Evolutionary conservation across 1,140 invertebrate genomes (phyloP).

Genomic region (Euwallacea similis): DNA sequence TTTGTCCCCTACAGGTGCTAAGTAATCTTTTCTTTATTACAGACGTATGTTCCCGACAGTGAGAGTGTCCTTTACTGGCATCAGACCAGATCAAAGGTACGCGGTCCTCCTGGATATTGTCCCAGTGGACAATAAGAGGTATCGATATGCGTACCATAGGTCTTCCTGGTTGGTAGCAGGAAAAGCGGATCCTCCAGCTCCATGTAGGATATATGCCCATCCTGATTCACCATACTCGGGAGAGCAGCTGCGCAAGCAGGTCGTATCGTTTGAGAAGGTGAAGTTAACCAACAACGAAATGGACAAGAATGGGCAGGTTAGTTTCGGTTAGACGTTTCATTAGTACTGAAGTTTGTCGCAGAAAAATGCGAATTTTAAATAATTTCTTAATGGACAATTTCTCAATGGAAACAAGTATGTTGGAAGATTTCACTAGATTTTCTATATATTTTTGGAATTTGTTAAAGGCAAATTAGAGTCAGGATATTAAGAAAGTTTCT

Average conservation of each 20-base stretch:
- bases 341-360: no score
- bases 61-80: slow-evolving; percentile 86
- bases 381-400: no score
- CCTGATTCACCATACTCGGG: slow-evolving; percentile 97
- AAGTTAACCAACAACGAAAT: slow-evolving; percentile 99
- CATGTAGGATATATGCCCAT: slow-evolving; percentile 91
- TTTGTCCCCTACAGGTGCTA: slow-evolving; percentile 6
- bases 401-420: no score
- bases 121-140: slow-evolving; percentile 95
- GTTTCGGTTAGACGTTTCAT: neutral
- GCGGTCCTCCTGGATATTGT: slow-evolving; percentile 96
- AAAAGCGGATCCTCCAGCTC: slow-evolving; percentile 96
- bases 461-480: no score
- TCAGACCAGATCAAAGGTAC: slow-evolving; percentile 68
- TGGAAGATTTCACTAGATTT: no score
- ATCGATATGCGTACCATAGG: slow-evolving; percentile 97
- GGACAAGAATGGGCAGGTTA: slow-evolving; percentile 98
- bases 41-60: slow-evolving; percentile 99
- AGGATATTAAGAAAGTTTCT: no score
- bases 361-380: no score
- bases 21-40: slow-evolving; percentile 53
- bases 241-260: slow-evolving; percentile 93
- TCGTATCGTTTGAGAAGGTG: slow-evolving; percentile 99
- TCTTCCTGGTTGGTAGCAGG: slow-evolving; percentile 99
- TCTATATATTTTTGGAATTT: no score